These are phyloP conservation scores for Parasteatoda lunata DNA, from an alignment of 2,888 invertebrate species.

Conservation along the genomic window DNA sequence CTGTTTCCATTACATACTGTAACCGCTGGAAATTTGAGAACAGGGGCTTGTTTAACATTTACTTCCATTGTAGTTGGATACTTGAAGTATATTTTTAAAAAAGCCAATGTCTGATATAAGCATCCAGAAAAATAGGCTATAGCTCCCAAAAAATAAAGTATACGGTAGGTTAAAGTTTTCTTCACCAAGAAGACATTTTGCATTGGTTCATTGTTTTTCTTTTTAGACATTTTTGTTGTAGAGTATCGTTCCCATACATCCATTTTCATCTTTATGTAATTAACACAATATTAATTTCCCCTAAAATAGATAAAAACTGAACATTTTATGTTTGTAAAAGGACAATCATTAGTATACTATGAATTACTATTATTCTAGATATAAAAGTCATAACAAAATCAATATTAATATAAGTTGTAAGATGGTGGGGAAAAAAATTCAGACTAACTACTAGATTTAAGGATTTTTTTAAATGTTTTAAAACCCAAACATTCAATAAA, in stretches of 20 bases:
- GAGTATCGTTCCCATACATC: conserved; percentile 15
- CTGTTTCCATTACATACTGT: conserved; percentile 64
- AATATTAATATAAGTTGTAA: too few species aligned
- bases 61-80: conserved; percentile 66
- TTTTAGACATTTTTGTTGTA: not conserved
- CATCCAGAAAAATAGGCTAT: conserved; percentile 35
- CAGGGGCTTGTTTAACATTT: conserved; percentile 48
- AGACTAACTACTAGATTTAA: too few species aligned
- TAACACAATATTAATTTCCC: too few species aligned
- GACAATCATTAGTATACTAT: too few species aligned
- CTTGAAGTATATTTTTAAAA: conserved; percentile 44
- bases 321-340: too few species aligned
- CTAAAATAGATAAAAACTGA: too few species aligned
- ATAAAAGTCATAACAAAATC: too few species aligned
- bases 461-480: too few species aligned
- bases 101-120: conserved; percentile 58
- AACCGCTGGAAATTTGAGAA: conserved; percentile 55
- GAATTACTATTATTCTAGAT: too few species aligned
- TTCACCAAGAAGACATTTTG: not conserved
- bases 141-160: conserved; percentile 25
- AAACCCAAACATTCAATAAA: too few species aligned
- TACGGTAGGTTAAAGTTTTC: not conserved
- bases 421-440: too few species aligned
- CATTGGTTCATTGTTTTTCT: not conserved
- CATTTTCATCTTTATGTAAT: conserved; percentile 3